Evolutionary conservation across 2,797 vertebrate species (phyloP).

Genomic region (Crenuchus spilurus): DNA sequence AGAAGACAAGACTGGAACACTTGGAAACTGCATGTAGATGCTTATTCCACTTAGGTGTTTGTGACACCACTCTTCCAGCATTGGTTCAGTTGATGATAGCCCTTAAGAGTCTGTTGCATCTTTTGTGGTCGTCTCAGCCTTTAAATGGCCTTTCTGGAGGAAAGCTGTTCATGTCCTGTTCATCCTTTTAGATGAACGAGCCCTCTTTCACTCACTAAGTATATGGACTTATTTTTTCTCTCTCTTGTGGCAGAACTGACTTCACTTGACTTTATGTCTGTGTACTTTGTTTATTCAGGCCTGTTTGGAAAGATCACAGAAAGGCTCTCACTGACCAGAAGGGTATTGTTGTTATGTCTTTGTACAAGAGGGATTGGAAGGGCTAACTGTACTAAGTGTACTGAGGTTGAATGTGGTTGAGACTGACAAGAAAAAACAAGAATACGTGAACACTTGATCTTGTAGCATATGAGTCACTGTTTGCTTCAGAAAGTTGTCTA

Average conservation of each 20-base stretch:
- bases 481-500: not conserved
- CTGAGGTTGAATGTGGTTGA: constrained; percentile 37
- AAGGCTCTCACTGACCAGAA: constrained; percentile 39
- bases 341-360: constrained; percentile 47
- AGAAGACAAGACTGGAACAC: constrained; percentile 46
- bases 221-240: constrained; percentile 70
- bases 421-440: constrained; percentile 36
- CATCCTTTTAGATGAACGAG: constrained; percentile 65
- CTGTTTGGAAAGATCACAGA: constrained; percentile 45
- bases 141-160: constrained; percentile 55
- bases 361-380: constrained; percentile 32
- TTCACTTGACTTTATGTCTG: constrained; percentile 65
- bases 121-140: constrained; percentile 45
- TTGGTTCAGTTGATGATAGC: constrained; percentile 58
- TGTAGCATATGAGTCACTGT: not conserved
- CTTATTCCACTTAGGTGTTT: constrained; percentile 64
- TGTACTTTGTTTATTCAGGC: constrained; percentile 48
- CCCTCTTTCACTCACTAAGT: constrained; percentile 66
- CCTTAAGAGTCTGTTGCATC: constrained; percentile 58
- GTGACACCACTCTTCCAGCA: constrained; percentile 65
- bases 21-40: constrained; percentile 49
- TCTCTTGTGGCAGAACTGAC: constrained; percentile 67
- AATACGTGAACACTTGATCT: constrained; percentile 18
- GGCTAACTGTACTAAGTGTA: constrained; percentile 15
- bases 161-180: constrained; percentile 54